Percentiles rank a stretch among this genome's conserved stretches.
Evolutionary conservation across 2,888 invertebrate genomes (phyloP).

Genomic region (Nomada ruficornis): DNA sequence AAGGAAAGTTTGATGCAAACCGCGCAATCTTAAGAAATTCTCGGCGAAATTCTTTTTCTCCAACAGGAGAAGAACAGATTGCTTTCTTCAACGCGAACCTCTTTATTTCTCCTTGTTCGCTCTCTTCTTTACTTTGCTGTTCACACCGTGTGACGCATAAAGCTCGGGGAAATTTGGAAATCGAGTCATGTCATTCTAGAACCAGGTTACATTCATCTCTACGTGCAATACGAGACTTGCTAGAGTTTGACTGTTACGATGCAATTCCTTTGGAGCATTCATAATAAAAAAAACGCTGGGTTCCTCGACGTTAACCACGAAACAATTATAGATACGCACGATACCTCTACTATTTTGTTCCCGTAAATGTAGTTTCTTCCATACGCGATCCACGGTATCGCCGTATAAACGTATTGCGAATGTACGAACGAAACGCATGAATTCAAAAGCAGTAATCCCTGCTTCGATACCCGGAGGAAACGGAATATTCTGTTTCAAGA

Average conservation of each 20-base stretch:
- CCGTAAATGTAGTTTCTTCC: neutral
- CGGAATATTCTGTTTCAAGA: slow-evolving; percentile 45
- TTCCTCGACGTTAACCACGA: neutral
- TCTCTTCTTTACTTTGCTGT: neutral
- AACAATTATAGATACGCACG: neutral
- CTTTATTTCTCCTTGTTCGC: neutral
- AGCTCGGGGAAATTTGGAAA: neutral
- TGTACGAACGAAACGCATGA: slow-evolving; percentile 3
- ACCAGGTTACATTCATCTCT: no score
- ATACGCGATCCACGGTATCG: neutral
- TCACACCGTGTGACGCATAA: slow-evolving; percentile 1
- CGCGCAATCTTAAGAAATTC: slow-evolving; percentile 30
- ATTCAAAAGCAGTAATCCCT: slow-evolving; percentile 39
- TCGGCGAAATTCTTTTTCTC: neutral
- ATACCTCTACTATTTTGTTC: neutral
- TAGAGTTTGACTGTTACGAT: no score
- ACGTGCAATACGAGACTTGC: no score
- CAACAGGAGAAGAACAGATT: neutral
- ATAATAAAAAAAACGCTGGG: no score
- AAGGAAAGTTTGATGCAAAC: slow-evolving; percentile 23
- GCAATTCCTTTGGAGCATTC: no score
- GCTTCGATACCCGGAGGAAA: slow-evolving; percentile 22
- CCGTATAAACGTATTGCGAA: neutral
- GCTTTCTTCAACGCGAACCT: slow-evolving; percentile 3
- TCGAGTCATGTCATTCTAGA: neutral